A percentile compares a stretch with the other conserved stretches of the same genome.
Conservation (phyloP, 1,140 invertebrate genomes). For the Polypedilum pembai region DNA sequence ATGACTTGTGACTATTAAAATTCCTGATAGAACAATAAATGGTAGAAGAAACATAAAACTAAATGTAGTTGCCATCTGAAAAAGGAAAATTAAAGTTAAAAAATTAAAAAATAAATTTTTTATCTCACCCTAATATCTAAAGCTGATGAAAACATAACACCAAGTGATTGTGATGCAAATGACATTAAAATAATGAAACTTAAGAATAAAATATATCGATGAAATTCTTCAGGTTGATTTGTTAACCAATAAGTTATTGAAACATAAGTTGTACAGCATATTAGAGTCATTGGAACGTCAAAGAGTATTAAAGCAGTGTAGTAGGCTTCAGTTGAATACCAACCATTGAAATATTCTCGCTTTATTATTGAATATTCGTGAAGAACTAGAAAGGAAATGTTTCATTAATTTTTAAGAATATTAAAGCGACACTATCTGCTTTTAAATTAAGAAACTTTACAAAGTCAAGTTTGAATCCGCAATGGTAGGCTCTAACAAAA, state of each 20-base stretch:
- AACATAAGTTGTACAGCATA: constrained; percentile 57
- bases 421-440: too few relatives aligned
- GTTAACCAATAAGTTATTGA: constrained; percentile 53
- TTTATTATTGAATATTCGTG: constrained; percentile 74
- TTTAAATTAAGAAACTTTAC: too few relatives aligned
- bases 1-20: constrained; percentile 55
- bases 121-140: neutral
- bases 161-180: constrained; percentile 49
- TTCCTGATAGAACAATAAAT: constrained; percentile 54
- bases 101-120: neutral
- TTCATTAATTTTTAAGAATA: too few relatives aligned
- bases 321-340: constrained; percentile 89
- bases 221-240: constrained; percentile 47
- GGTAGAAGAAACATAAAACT: constrained; percentile 54
- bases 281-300: constrained; percentile 59
- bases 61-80: constrained; percentile 56
- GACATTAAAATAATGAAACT: constrained; percentile 50
- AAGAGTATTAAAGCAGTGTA: constrained; percentile 77
- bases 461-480: too few relatives aligned
- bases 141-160: neutral
- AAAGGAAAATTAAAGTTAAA: constrained; percentile 33
- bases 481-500: too few relatives aligned
- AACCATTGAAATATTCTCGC: constrained; percentile 85
- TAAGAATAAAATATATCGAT: constrained; percentile 50
- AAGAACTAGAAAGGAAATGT: constrained; percentile 78